Percentiles rank a stretch among this genome's conserved stretches.
Conservation (phyloP, 2,888 invertebrate genomes). For the Melieria omissa region DNA sequence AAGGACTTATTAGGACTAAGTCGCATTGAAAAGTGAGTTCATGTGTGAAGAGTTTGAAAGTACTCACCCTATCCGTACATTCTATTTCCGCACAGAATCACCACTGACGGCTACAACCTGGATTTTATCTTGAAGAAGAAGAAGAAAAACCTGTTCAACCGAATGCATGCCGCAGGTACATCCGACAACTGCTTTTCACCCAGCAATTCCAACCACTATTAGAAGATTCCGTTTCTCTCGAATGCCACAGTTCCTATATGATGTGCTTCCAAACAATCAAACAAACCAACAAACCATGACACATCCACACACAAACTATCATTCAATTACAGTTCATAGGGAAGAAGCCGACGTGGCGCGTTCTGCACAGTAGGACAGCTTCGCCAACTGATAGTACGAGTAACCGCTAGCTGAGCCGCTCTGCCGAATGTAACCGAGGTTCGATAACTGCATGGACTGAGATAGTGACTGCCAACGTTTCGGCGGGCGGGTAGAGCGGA, state of each 20-base stretch:
- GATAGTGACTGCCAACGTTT: neutral
- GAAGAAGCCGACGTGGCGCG: conserved; percentile 49
- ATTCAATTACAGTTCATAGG: conserved; percentile 51
- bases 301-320: conserved; percentile 18
- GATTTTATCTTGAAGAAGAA: conserved; percentile 64
- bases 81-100: conserved; percentile 50
- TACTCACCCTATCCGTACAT: neutral
- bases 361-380: conserved; percentile 12
- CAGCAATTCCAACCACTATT: conserved; percentile 24
- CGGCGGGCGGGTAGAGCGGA: neutral
- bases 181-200: conserved; percentile 26
- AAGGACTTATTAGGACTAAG: conserved; percentile 63
- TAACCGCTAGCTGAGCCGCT: no score
- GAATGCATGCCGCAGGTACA: conserved; percentile 63
- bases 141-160: conserved; percentile 63
- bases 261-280: conserved; percentile 23
- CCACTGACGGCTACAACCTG: conserved; percentile 61
- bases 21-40: conserved; percentile 62
- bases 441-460: neutral
- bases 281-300: conserved; percentile 21
- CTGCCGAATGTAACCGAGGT: neutral
- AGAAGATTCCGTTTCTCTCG: conserved; percentile 6
- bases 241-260: neutral
- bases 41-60: conserved; percentile 3
- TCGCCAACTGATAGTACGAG: no score